These are phyloP conservation scores for Armadillidium nasatum DNA, from an alignment of 1,140 invertebrate species.

Conservation along the genomic window DNA sequence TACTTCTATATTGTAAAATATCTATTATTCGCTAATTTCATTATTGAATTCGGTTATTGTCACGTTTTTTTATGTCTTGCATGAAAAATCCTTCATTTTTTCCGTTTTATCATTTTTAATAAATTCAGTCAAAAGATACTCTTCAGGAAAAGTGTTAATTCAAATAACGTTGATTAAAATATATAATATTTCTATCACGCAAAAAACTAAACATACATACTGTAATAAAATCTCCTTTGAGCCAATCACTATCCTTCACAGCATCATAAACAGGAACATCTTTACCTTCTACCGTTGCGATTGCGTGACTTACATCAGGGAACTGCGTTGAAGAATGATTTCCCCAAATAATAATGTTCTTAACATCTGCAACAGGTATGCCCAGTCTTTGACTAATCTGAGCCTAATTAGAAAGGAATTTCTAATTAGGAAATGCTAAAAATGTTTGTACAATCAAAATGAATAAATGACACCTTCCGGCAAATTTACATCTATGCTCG, in stretches of 20 bases:
- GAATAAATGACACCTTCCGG: not conserved
- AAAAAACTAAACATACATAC: slow-evolving; percentile 48
- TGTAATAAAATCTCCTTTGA: slow-evolving; percentile 74
- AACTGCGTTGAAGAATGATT: slow-evolving; percentile 99
- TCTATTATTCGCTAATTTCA: too few relatives aligned
- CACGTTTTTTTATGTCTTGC: too few relatives aligned
- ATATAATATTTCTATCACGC: not conserved
- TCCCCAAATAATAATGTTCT: slow-evolving; percentile 97
- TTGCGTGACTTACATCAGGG: slow-evolving; percentile 87
- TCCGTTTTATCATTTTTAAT: too few relatives aligned
- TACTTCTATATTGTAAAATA: too few relatives aligned
- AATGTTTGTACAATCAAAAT: slow-evolving; percentile 12
- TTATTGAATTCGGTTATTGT: too few relatives aligned
- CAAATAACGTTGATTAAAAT: slow-evolving; percentile 24
- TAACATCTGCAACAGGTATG: slow-evolving; percentile 65
- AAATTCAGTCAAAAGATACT: too few relatives aligned
- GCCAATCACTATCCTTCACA: slow-evolving; percentile 74
- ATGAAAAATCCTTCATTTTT: too few relatives aligned
- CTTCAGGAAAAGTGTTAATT: too few relatives aligned
- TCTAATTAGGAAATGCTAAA: too few relatives aligned
- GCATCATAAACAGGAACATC: slow-evolving; percentile 56
- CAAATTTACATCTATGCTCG: too few relatives aligned
- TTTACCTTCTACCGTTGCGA: slow-evolving; percentile 58
- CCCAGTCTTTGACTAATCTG: slow-evolving; percentile 50
- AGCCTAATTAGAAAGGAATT: slow-evolving; percentile 30